Conservation (phyloP, 2,113 vertebrate species). For the Myotis lucifugus region DNA sequence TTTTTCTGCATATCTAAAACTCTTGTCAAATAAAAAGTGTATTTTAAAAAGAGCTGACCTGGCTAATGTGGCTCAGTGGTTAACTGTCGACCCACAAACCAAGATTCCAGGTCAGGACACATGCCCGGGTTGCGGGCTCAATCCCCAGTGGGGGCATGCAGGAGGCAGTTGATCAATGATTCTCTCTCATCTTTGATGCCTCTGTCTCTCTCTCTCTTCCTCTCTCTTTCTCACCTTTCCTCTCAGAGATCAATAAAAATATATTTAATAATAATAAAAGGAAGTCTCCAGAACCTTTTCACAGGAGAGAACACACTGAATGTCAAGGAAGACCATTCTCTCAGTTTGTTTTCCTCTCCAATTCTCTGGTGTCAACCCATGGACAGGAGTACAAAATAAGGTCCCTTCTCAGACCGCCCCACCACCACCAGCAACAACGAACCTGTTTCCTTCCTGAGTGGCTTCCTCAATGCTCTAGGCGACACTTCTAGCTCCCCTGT, state of each 20-base stretch:
- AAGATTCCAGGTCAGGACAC: too few species aligned
- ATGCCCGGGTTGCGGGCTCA: too few species aligned
- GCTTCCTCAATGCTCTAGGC: neutral
- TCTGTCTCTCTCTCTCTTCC: too few species aligned
- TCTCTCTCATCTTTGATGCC: too few species aligned
- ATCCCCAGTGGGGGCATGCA: too few species aligned
- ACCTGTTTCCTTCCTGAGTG: neutral
- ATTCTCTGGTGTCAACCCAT: neutral
- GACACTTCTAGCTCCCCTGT: neutral
- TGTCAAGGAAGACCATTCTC: neutral
- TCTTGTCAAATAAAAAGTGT: neutral
- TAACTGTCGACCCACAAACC: too few species aligned
- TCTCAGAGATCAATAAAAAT: too few species aligned
- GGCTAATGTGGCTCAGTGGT: too few species aligned
- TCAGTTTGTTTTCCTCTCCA: neutral
- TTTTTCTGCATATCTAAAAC: constrained; percentile 12
- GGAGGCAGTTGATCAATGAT: too few species aligned
- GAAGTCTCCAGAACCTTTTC: neutral
- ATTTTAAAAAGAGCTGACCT: constrained; percentile 7
- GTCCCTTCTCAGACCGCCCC: neutral
- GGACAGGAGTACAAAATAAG: neutral
- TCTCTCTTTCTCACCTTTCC: too few species aligned
- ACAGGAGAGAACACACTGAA: neutral
- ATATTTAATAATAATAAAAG: neutral
- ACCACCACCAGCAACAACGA: neutral